phyloP scores from a whole-genome alignment of 2,888 invertebrate species.

The Operophtera brumata region DNA sequence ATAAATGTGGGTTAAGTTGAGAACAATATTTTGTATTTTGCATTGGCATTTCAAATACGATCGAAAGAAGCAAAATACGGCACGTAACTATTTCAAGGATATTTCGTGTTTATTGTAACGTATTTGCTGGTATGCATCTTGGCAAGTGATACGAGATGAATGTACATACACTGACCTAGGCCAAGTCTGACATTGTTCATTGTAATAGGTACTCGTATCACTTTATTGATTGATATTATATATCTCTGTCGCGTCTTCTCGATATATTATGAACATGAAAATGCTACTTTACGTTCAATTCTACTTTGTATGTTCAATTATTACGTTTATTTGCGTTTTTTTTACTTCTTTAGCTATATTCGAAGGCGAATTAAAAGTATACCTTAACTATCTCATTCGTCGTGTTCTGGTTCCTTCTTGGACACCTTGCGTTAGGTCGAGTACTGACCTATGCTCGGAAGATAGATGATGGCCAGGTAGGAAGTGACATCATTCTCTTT shows the following conservation, averaged over 20 bases:
- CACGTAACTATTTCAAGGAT: not conserved
- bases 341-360: no score
- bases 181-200: constrained; percentile 29
- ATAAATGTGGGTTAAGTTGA: no score
- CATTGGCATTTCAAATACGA: no score
- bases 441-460: no score
- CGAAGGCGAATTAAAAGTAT: no score
- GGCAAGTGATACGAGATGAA: constrained; percentile 12
- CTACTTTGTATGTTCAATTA: not conserved
- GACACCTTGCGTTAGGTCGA: no score
- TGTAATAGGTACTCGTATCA: constrained; percentile 34
- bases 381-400: no score
- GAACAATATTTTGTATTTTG: no score
- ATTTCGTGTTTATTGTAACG: not conserved
- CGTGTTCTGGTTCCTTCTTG: no score
- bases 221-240: constrained; percentile 39
- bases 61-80: not conserved
- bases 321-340: not conserved
- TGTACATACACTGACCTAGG: constrained; percentile 49
- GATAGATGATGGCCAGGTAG: no score
- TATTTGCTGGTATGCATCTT: not conserved
- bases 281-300: not conserved
- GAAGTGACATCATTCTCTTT: no score
- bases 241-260: constrained; percentile 18
- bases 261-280: not conserved